Percentiles rank a stretch among this genome's conserved stretches.
These are phyloP conservation scores for Musca domestica DNA, from an alignment of 1,140 invertebrate genomes.

Conservation along the genomic window DNA sequence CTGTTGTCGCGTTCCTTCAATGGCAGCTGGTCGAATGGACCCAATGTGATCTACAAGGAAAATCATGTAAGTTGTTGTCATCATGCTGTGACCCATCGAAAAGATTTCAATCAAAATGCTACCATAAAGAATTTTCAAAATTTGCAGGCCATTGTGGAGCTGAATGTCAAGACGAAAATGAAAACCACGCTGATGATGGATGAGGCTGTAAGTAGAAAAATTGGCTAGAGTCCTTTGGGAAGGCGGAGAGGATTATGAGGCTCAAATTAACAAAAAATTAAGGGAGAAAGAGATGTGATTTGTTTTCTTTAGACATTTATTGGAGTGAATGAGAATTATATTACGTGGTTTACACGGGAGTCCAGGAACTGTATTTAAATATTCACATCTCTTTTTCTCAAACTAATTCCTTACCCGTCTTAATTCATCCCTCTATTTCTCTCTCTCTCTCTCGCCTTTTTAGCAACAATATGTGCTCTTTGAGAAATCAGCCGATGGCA, in stretches of 20 bases:
- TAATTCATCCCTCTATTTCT: too few relatives aligned
- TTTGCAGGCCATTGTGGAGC: slow-evolving; percentile 40
- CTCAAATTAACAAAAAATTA: too few relatives aligned
- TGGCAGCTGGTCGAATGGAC: slow-evolving; percentile 58
- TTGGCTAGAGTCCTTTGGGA: too few relatives aligned
- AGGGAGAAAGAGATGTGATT: too few relatives aligned
- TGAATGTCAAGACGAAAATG: slow-evolving; percentile 35
- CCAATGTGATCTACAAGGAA: slow-evolving; percentile 41
- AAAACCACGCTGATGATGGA: slow-evolving; percentile 31
- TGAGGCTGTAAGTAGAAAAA: slow-evolving; percentile 25
- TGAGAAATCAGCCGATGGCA: slow-evolving; percentile 48
- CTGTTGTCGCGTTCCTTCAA: slow-evolving; percentile 57
- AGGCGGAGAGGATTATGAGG: too few relatives aligned
- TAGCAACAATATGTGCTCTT: slow-evolving; percentile 37
- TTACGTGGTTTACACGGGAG: too few relatives aligned
- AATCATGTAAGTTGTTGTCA: slow-evolving; percentile 34
- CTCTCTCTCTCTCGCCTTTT: background rate
- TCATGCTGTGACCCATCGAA: background rate
- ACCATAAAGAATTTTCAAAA: slow-evolving; percentile 25
- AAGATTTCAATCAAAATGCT: slow-evolving; percentile 9
- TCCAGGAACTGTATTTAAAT: too few relatives aligned
- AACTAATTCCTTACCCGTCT: too few relatives aligned
- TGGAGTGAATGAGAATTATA: too few relatives aligned
- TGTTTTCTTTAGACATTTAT: too few relatives aligned
- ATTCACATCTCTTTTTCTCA: too few relatives aligned